Evolutionary conservation across 2,113 vertebrate species (phyloP).

Genomic region (Notiomystis cincta): DNA sequence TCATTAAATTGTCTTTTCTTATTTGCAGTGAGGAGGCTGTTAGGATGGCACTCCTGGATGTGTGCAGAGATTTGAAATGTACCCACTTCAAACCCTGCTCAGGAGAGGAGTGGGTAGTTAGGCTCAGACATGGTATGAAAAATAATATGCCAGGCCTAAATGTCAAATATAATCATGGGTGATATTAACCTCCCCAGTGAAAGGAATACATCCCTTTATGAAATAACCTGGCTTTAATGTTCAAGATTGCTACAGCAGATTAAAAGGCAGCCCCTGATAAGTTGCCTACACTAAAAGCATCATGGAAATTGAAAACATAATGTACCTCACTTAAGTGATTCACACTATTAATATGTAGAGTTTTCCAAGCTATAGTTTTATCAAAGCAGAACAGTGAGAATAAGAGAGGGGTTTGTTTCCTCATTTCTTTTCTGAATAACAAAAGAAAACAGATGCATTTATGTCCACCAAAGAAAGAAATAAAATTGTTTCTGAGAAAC

Average conservation of each 20-base stretch:
- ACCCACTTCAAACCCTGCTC: constrained; percentile 29
- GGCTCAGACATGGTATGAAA: neutral
- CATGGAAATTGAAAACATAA: constrained; percentile 63
- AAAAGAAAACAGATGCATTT: neutral
- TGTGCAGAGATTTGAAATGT: constrained; percentile 38
- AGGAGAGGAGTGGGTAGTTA: constrained; percentile 15
- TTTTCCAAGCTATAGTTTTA: neutral
- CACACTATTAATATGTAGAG: constrained; percentile 56
- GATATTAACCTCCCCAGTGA: constrained; percentile 34
- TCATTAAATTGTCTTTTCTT: constrained; percentile 40
- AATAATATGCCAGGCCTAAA: constrained; percentile 31
- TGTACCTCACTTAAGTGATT: constrained; percentile 59
- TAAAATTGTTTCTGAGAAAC: neutral
- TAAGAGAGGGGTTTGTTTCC: neutral
- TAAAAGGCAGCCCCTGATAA: constrained; percentile 35
- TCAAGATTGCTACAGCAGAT: constrained; percentile 43
- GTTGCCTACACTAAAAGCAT: constrained; percentile 51
- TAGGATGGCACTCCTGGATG: constrained; percentile 11
- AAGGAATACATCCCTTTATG: constrained; percentile 35
- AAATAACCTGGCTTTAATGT: constrained; percentile 53
- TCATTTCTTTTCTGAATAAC: neutral
- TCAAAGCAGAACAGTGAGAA: neutral
- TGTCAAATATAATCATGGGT: constrained; percentile 59
- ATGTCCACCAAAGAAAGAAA: neutral
- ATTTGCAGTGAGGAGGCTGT: neutral